Evolutionary conservation across 2,888 invertebrate species (phyloP), one percentile per base, ranked within the genome.

Genomic region (Alsophila aescularia): DNA sequence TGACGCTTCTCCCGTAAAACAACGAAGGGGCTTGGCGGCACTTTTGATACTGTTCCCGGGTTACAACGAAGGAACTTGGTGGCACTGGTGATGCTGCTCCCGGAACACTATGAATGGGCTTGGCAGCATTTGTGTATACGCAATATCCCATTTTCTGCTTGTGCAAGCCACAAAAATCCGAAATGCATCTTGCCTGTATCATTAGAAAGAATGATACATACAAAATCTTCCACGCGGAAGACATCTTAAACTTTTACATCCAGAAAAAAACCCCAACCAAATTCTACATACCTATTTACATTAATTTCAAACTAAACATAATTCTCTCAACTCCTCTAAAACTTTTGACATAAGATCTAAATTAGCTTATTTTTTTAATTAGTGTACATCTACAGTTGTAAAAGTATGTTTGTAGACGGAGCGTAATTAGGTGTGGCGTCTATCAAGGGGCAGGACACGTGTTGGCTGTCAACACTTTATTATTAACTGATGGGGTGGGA

Each of bases 361-460:
- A 14, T 12, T 14, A 9, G 29, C 6, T 21, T 21, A 6, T 21
- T 21, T 21, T 5, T 21, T 21, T 29, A 29, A n/a, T 29, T 29
- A 1, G n/a, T n/a, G 2, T 24, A 1, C 5, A 24, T 7, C 8
- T 7, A 1, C 7, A 24, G 24, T 8, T 24, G 24, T 7, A 24
- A n/a, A n/a, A 7, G 29, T 29, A 1, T n/a, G 29, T 29, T 29
- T 29, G 42, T 31, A 43, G 41, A 40, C 39, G 55, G 36, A 32
- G 29, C 31, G 66, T 82, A 85, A 86, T 86, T 85, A 85, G 80
- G 69, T 69, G 75, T 70, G 74, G 65, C 80, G 78, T 82, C 71
- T 66, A 79, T 84, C 84, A 83, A 54, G 6, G 41, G 49, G 40
- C 47, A 36, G 40, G 59, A 78, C 85, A 84, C 71, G 72, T 85